A percentile compares a stretch with the other conserved stretches of the same genome.
Conservation (phyloP, 2,113 vertebrate species). For the Paradoxurus hermaphroditus region DNA sequence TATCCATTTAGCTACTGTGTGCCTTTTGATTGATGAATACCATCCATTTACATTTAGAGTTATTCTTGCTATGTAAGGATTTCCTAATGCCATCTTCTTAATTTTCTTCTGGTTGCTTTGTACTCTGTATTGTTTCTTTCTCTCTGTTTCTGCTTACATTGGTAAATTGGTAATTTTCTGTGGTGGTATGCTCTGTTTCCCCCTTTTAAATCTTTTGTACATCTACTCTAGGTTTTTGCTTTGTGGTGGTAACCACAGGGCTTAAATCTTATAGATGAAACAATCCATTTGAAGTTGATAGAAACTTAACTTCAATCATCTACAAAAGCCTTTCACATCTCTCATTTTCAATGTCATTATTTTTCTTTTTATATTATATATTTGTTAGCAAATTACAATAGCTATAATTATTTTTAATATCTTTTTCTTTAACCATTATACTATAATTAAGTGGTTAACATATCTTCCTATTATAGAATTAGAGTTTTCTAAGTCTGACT, state of each 20-base stretch:
- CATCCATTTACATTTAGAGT: too few relatives aligned
- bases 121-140: neutral
- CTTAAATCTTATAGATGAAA: neutral
- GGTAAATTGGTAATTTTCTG: neutral
- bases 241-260: too few relatives aligned
- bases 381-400: neutral
- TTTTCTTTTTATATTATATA: neutral
- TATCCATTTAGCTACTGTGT: too few relatives aligned
- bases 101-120: neutral
- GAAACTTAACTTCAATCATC: neutral
- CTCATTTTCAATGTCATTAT: neutral
- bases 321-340: too few relatives aligned
- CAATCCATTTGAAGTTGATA: neutral
- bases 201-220: neutral
- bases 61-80: too few relatives aligned
- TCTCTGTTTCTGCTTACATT: neutral
- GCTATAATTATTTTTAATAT: neutral
- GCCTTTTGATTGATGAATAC: too few relatives aligned
- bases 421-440: neutral
- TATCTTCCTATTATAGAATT: neutral
- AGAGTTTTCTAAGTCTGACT: neutral
- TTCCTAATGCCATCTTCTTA: too few relatives aligned
- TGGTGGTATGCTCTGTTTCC: neutral
- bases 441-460: neutral
- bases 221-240: neutral